phyloP scores from a whole-genome alignment of 2,797 vertebrate genomes.

The Spinibarbus caldwelli region DNA sequence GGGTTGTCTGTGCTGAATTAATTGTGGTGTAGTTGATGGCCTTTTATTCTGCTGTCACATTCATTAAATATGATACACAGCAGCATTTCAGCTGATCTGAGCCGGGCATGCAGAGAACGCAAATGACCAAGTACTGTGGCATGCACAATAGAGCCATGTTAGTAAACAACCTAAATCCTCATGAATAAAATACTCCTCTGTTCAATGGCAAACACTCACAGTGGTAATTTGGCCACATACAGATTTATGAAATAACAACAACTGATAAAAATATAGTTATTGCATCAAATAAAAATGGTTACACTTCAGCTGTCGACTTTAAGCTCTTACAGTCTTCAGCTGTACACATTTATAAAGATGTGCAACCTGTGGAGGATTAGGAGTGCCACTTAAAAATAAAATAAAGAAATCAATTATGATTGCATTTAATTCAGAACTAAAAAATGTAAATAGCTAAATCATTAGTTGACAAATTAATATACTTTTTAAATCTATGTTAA shows the following conservation, averaged over 20 bases:
- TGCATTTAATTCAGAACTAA: not conserved
- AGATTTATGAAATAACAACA: constrained; percentile 22
- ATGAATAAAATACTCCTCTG: constrained; percentile 3
- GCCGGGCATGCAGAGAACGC: constrained; percentile 15
- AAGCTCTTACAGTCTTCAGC: not conserved
- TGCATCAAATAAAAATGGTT: not conserved
- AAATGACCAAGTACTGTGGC: constrained; percentile 25
- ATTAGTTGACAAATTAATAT: not conserved
- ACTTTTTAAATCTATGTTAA: not conserved
- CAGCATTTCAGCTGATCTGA: constrained; percentile 25
- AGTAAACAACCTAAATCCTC: constrained; percentile 16
- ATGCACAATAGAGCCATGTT: not conserved
- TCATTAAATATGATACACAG: constrained; percentile 34
- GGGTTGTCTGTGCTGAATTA: constrained; percentile 19
- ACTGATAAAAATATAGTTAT: not conserved
- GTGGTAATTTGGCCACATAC: constrained; percentile 1
- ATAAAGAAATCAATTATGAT: not conserved
- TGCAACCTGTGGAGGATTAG: not conserved
- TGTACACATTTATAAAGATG: not conserved
- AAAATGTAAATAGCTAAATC: not conserved
- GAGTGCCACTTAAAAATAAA: not conserved
- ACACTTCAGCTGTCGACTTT: not conserved
- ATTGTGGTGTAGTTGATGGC: constrained; percentile 11
- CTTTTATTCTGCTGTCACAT: constrained; percentile 27
- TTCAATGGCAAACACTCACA: not conserved